These are phyloP conservation scores for Stomatorhinus ivindoensis DNA, from an alignment of 2,113 vertebrate species.

Conservation along the genomic window DNA sequence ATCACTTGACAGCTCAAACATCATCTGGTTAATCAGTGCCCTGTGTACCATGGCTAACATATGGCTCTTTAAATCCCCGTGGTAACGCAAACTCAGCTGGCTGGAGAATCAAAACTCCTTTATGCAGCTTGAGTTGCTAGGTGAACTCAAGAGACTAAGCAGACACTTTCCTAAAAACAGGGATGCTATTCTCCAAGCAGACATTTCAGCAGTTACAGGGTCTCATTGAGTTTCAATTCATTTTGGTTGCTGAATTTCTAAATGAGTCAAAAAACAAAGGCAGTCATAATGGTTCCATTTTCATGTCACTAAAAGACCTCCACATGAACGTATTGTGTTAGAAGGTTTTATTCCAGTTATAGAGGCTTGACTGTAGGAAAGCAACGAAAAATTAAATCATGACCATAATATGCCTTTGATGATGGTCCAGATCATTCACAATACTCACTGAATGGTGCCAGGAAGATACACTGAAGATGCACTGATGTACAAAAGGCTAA, in stretches of 20 bases:
- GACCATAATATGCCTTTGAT: not conserved
- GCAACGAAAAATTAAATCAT: not conserved
- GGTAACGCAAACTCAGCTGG: not conserved
- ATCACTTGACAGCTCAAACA: not conserved
- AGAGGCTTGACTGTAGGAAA: not conserved
- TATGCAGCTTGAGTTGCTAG: conserved; percentile 17
- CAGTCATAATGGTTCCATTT: not conserved
- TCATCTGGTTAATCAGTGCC: not conserved
- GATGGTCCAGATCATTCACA: not conserved
- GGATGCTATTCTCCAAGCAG: not conserved
- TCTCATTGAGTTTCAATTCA: not conserved
- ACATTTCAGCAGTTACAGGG: not conserved
- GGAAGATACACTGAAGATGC: not conserved
- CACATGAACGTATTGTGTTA: not conserved
- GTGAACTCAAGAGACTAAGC: conserved; percentile 4
- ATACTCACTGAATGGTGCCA: not conserved
- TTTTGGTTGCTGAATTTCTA: conserved; percentile 5
- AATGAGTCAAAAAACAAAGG: not conserved
- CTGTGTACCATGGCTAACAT: not conserved
- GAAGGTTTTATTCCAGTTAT: not conserved
- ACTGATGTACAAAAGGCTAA: not conserved
- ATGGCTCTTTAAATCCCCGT: not conserved
- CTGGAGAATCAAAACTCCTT: conserved; percentile 1
- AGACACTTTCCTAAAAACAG: not conserved
- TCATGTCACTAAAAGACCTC: conserved; percentile 14